Evolutionary conservation across 2,888 invertebrate species (phyloP), one percentile per base, ranked within the genome.

Genomic region (Caenorhabditis sp.): DNA sequence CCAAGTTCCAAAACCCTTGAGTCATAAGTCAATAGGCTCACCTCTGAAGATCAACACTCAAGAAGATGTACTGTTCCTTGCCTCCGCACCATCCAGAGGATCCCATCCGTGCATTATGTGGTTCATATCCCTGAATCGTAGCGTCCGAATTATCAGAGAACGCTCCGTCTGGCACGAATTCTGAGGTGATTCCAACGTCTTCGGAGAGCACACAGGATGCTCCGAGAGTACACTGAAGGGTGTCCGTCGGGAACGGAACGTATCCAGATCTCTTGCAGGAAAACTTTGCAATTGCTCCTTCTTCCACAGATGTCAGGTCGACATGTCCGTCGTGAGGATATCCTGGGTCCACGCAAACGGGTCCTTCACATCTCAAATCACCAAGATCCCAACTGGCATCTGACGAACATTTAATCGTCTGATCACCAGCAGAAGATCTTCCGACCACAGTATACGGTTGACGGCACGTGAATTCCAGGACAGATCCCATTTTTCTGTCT

Each of bases 381-480:
- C 97, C 97, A 89, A 97, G 96, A 91, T 97, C 97, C 98, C 98
- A 98, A 76, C 94, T 93, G 2, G 95, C 95, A 88, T 95, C 95
- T 0, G 93, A 93, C 91, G 94, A 94, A 90, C 97, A 97, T 9
- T 86, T 92, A 0, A 98, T 96, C 11, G 94, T 94, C 89, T 95
- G 95, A 87, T 96, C 95, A 83, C 95, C 94, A 85, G 94, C 93
- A 80, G 93, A 94, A 1, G 95, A 95, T 91, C 96, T 95, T 2
- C 96, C 96, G 20, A 95, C 95, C 15, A 95, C 91, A 89, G 95
- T 95, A 89, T 96, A 97, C 0, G 96, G 96, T 80, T 95, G 95
- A 30, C 90, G 90, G 87, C 96, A 97, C 35, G 95, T 95, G 89
- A 96, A 96, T 91, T 94, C 95, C 91, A 96, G 95, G 2, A 94